Evolutionary conservation across 2,113 vertebrate genomes (phyloP).

Genomic region (Anhinga rufa): DNA sequence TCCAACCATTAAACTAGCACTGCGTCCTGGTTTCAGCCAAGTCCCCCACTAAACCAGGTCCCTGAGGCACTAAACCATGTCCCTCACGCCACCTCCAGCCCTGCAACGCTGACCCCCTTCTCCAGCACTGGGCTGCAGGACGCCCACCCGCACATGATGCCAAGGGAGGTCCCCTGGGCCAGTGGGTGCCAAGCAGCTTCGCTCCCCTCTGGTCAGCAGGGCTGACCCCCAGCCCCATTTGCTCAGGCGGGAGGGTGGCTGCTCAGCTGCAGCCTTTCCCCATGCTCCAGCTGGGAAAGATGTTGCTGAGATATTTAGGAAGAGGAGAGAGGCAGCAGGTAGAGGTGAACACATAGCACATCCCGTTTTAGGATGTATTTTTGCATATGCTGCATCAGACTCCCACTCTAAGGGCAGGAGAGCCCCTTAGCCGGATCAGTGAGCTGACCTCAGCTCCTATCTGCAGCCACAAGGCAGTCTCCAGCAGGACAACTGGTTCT

Average conservation of each 20-base stretch:
- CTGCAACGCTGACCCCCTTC: not conserved
- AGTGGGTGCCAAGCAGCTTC: not conserved
- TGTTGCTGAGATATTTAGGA: not conserved
- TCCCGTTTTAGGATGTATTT: not conserved
- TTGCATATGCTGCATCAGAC: not conserved
- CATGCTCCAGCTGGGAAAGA: not conserved
- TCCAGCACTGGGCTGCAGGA: not conserved
- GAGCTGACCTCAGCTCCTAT: not conserved
- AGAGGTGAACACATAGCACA: accelerated
- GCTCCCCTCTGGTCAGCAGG: not conserved
- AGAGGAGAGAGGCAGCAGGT: not conserved
- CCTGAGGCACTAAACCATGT: too few species aligned
- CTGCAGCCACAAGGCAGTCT: accelerated
- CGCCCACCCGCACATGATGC: not conserved
- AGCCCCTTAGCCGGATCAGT: not conserved
- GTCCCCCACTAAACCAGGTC: not conserved
- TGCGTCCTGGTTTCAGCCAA: not conserved
- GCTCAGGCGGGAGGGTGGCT: not conserved
- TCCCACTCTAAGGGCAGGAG: not conserved
- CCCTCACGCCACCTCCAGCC: not conserved
- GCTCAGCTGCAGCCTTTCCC: not conserved
- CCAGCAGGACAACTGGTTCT: not conserved
- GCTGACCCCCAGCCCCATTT: not conserved
- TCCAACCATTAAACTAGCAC: not conserved
- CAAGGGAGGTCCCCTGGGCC: not conserved